Conservation (phyloP, 2,797 vertebrate genomes). For the Florisuga fusca region DNA sequence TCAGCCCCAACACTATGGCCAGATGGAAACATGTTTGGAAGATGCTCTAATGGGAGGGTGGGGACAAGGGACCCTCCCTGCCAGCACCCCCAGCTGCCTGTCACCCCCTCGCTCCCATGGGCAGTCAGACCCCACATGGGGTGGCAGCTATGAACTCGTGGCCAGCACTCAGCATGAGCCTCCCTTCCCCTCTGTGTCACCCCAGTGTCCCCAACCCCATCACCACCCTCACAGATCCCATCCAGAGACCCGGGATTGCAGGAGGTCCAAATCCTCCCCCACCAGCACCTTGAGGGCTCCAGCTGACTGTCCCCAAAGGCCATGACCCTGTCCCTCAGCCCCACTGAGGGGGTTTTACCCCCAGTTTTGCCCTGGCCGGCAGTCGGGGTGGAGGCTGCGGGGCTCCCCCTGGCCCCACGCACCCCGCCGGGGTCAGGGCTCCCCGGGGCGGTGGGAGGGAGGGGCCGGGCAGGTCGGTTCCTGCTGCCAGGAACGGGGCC, state of each 20-base stretch:
- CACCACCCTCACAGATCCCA: fast-evolving
- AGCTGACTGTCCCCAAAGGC: background rate
- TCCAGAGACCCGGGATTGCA: background rate
- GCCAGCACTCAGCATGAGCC: fast-evolving
- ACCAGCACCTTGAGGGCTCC: fast-evolving
- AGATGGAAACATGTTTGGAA: constrained; percentile 30
- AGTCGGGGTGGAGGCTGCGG: background rate
- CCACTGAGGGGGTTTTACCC: fast-evolving
- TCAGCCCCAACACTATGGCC: constrained; percentile 48
- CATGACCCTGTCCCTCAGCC: background rate
- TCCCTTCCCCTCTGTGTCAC: fast-evolving
- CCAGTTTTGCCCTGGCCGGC: background rate
- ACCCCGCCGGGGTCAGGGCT: background rate
- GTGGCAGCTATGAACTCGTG: background rate
- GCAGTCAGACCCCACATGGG: background rate
- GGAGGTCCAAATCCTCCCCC: background rate
- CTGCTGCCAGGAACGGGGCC: background rate
- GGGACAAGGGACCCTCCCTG: background rate
- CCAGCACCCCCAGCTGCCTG: background rate
- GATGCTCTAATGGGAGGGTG: constrained; percentile 21
- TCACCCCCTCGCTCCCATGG: background rate
- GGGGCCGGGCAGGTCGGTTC: background rate
- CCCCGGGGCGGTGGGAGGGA: background rate
- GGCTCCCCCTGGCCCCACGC: background rate
- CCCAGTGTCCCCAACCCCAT: background rate